Conservation (phyloP, 2,888 invertebrate species). For the Dione vanillae region DNA sequence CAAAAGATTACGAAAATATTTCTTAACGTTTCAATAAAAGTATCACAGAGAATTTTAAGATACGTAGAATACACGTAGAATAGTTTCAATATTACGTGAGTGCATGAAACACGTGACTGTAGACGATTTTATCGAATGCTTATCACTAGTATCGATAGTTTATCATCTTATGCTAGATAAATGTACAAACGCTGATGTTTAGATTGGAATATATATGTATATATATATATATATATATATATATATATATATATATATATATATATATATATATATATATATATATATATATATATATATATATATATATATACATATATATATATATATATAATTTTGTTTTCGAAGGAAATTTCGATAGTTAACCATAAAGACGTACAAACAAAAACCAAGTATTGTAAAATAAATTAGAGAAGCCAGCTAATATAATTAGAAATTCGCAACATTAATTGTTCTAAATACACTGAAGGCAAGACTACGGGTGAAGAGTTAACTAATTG, state of each 20-base stretch:
- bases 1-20: too few relatives aligned
- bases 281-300: not conserved
- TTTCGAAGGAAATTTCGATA: not conserved
- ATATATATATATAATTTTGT: not conserved
- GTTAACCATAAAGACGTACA: slow-evolving; percentile 1
- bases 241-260: too few relatives aligned
- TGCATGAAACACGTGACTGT: slow-evolving; percentile 12
- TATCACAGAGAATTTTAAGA: not conserved
- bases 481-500: slow-evolving; percentile 21
- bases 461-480: slow-evolving; percentile 14
- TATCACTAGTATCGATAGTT: slow-evolving; percentile 22
- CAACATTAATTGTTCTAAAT: slow-evolving; percentile 25
- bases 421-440: slow-evolving; percentile 27
- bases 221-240: too few relatives aligned
- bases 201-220: not conserved
- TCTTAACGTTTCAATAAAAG: too few relatives aligned
- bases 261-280: too few relatives aligned
- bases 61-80: not conserved
- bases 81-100: not conserved
- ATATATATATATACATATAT: not conserved
- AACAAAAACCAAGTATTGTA: not conserved
- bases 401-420: slow-evolving; percentile 2
- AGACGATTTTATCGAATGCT: slow-evolving; percentile 18
- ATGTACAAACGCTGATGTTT: slow-evolving; percentile 1
- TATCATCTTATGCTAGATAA: slow-evolving; percentile 4